Evolutionary conservation across 2,113 vertebrate species (phyloP).

Genomic region (Chloroceryle aenea): DNA sequence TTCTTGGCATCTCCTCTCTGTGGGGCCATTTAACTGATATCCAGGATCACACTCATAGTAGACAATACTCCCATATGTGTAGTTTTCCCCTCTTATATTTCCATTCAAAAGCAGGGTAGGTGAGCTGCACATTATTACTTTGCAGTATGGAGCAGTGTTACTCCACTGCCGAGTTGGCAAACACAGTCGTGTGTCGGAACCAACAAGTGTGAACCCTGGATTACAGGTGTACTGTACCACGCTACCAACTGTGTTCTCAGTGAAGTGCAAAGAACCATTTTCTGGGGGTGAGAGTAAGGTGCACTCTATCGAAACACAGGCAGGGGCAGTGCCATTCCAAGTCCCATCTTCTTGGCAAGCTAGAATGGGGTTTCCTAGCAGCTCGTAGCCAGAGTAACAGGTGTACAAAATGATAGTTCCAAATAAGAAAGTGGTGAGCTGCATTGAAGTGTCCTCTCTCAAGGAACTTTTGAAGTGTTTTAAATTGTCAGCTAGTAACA

Average conservation of each 20-base stretch:
- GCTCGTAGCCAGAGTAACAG: conserved; percentile 88
- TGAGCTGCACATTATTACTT: conserved; percentile 76
- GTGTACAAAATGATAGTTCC: conserved; percentile 84
- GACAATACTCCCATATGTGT: conserved; percentile 77
- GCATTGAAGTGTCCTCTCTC: conserved; percentile 26
- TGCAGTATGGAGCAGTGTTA: conserved; percentile 80
- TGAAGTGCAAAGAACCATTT: conserved; percentile 85
- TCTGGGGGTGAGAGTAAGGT: conserved; percentile 78
- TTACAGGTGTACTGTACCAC: conserved; percentile 84
- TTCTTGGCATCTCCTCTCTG: conserved; percentile 83
- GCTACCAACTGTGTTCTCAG: conserved; percentile 82
- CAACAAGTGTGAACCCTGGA: conserved; percentile 84
- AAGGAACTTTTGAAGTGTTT: conserved; percentile 23
- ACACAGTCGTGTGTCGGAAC: conserved; percentile 83
- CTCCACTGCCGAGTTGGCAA: conserved; percentile 88
- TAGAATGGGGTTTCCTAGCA: conserved; percentile 79
- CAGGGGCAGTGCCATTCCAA: conserved; percentile 93
- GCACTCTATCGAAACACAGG: conserved; percentile 87
- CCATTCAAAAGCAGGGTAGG: conserved; percentile 81
- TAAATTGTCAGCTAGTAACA: not conserved
- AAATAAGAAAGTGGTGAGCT: conserved; percentile 82
- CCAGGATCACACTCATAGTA: conserved; percentile 86
- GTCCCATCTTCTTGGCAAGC: conserved; percentile 90
- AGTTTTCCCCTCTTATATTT: conserved; percentile 76
- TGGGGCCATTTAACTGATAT: conserved; percentile 82